A percentile compares a stretch with the other conserved stretches of the same genome.
phyloP scores from a whole-genome alignment of 1,140 invertebrate species.

The Pemphigus obesinymphae region DNA sequence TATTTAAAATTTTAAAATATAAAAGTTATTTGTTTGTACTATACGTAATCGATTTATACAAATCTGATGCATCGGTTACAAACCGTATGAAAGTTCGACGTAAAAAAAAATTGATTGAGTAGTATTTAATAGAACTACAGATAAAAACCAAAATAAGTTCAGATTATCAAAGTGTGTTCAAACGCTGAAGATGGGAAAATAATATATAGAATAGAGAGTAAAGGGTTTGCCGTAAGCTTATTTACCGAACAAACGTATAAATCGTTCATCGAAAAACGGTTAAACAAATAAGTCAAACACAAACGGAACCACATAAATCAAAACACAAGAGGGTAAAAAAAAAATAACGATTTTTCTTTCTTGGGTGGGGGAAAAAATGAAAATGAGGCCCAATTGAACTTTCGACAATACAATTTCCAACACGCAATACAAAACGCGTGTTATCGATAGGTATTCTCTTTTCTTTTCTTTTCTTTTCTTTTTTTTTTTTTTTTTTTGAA shows the following conservation, averaged over 20 bases:
- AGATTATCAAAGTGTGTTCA: background rate
- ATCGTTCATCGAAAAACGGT: slow-evolving; percentile 14
- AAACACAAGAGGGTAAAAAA: slow-evolving; percentile 21
- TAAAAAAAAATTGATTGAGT: background rate
- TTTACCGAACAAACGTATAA: background rate
- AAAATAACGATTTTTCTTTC: slow-evolving; percentile 20
- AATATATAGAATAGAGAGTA: background rate
- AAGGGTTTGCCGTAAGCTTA: background rate
- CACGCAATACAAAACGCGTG: background rate
- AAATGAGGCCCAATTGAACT: slow-evolving; percentile 25
- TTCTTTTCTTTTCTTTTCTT: background rate
- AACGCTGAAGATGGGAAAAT: background rate
- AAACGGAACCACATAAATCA: slow-evolving; percentile 25
- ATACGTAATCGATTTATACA: background rate
- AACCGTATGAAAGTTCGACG: background rate
- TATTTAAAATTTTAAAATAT: background rate
- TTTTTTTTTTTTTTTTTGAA: slow-evolving; percentile 10
- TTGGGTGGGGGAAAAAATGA: slow-evolving; percentile 20
- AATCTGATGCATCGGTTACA: background rate
- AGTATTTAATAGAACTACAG: background rate
- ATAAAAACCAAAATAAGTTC: background rate
- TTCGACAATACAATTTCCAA: slow-evolving; percentile 35
- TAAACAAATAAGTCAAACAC: slow-evolving; percentile 20
- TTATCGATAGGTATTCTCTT: slow-evolving; percentile 38
- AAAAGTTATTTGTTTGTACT: background rate